Evolutionary conservation across 2,113 vertebrate genomes (phyloP), one percentile per base, ranked within the genome.

Genomic region (Setophaga petechia): DNA sequence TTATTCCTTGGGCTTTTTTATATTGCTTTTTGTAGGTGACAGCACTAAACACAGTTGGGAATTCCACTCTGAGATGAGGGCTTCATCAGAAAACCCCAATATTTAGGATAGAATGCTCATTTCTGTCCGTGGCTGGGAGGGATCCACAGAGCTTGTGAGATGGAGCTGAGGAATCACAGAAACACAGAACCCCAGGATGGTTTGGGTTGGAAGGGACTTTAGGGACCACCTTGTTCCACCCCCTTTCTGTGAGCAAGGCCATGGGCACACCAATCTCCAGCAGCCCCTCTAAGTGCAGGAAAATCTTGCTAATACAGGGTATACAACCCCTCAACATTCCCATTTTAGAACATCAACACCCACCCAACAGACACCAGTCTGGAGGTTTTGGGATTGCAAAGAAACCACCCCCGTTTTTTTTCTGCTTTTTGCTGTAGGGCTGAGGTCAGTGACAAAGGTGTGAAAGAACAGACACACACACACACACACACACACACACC

Each of bases 241-340:
- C 39, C 55, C 18, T 6, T 52, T 13, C 68, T 27, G 11, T 23
- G 33, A 12, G 52, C 63, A 89, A 22, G 30, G 49, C 17, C 52
- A 20, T 4, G 19, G 27, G 37, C 22, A 54, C 31, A 57, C 6
- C 0, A 0, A 25, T 15, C 13, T 90, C 35, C 33, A 2, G 1
- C 67, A 57, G 19, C 33, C 17, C 1, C 0, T 20, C 28, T 21
- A 43, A 71, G 35, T 0, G 18, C 49, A 71, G 57, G 15, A 63
- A 77, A 71, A 71, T 49, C 43, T 43, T 58, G 31, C 27, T 51
- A 49, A 24, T 17, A 33, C 18, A 54, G 46, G 15, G 52, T 24
- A 86, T 72, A 16, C 28, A 31, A 6, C 21, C 23, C 25, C 25
- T 16, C 52, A 14, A 11, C 3, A 4, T 17, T 79, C 52, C 41